Conservation (phyloP, 1,140 invertebrate species). For the Formica exsecta region DNA sequence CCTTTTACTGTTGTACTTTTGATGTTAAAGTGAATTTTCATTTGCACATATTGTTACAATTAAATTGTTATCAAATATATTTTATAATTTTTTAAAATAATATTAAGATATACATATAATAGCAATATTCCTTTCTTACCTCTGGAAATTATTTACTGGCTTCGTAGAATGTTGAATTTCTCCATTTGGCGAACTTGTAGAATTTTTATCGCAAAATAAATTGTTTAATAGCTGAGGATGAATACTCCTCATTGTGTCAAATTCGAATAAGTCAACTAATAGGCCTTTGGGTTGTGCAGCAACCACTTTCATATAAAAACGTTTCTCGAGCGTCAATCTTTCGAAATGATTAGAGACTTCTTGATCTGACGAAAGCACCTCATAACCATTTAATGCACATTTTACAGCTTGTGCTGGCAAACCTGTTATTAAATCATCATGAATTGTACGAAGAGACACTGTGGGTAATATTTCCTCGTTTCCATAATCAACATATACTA, state of each 20-base stretch:
- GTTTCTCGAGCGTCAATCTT: slow-evolving; percentile 84
- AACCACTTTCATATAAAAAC: slow-evolving; percentile 87
- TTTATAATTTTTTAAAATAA: no score
- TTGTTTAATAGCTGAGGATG: slow-evolving; percentile 47
- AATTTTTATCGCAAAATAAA: slow-evolving; percentile 33
- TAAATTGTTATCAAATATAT: no score
- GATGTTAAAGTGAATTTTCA: slow-evolving; percentile 26
- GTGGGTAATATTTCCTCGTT: slow-evolving; percentile 89
- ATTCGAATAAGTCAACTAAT: slow-evolving; percentile 87
- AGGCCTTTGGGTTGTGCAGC: slow-evolving; percentile 82
- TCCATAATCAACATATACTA: slow-evolving; percentile 93
- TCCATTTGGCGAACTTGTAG: slow-evolving; percentile 38
- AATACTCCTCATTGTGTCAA: slow-evolving; percentile 56
- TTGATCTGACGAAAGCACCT: slow-evolving; percentile 81
- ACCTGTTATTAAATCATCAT: slow-evolving; percentile 88
- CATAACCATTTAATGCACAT: slow-evolving; percentile 89
- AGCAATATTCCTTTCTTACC: slow-evolving; percentile 55
- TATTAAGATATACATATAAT: background rate
- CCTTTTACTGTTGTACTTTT: background rate
- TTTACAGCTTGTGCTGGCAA: slow-evolving; percentile 91
- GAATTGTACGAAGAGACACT: slow-evolving; percentile 88
- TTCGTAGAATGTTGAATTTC: slow-evolving; percentile 50
- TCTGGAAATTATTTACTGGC: slow-evolving; percentile 53
- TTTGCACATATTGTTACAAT: background rate
- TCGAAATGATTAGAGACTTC: slow-evolving; percentile 84